phyloP scores from a whole-genome alignment of 2,797 vertebrate species.

The Hydrophis major region DNA sequence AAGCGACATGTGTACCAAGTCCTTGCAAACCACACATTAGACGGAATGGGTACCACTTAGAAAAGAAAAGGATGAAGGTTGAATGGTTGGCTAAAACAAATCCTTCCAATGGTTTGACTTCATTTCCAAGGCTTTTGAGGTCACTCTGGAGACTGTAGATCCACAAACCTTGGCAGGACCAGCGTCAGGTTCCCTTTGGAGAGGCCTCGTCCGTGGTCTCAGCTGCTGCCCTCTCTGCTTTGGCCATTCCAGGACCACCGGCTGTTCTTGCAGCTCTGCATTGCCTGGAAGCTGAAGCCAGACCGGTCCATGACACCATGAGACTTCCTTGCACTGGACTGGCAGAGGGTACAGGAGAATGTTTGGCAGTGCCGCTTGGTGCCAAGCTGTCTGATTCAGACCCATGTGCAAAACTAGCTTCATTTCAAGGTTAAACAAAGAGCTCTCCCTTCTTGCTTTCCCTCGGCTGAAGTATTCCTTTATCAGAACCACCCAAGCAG shows the following conservation, averaged over 20 bases:
- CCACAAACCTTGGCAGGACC: background rate
- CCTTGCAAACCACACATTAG: background rate
- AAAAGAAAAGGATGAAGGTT: background rate
- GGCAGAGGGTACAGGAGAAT: background rate
- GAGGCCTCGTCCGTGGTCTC: accelerated
- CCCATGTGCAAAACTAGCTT: constrained; percentile 4
- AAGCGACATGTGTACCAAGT: background rate
- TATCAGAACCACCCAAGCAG: background rate
- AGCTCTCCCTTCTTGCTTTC: background rate
- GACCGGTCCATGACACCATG: accelerated
- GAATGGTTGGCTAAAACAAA: background rate
- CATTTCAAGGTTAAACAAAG: constrained; percentile 14
- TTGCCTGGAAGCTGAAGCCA: accelerated
- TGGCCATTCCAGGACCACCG: background rate
- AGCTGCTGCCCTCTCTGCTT: accelerated
- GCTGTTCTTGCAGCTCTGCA: no score
- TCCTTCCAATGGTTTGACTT: background rate
- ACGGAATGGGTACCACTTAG: background rate
- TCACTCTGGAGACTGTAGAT: background rate
- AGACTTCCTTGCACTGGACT: background rate
- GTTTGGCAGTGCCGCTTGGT: background rate
- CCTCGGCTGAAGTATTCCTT: background rate
- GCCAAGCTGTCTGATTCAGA: background rate
- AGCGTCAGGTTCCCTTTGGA: background rate
- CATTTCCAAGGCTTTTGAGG: background rate